Evolutionary conservation across 2,888 invertebrate species (phyloP), one percentile per base, ranked within the genome.

Genomic region (Brenthis ino): DNA sequence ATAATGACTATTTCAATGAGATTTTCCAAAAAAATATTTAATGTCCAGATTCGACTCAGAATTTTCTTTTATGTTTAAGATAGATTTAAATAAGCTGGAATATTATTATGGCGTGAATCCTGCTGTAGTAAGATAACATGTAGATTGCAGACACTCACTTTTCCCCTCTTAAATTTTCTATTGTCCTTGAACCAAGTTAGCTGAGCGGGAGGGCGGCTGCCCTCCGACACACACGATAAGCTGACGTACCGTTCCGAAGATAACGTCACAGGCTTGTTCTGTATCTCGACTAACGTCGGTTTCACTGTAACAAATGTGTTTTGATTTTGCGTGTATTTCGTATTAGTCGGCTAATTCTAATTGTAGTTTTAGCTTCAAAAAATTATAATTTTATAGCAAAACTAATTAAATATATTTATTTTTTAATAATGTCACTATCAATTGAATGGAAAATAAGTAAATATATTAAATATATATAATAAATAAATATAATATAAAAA

Each of bases 131-230:
- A 55, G 33, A 57, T 71, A 68, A 82, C 92, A 93, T 20, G 58
- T 3, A 37, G 57, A 67, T 93, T 20, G 55, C 3, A 50, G 54
- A 67, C 43, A 70, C 69, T 68, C 89, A 97, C 97, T 95, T 95
- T 95, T 83, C 96, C 96, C 78, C 95, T 94, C 76, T 95, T 95
- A 86, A 97, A 96, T 80, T 95, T 95, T 76, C 95, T 93, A 87
- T 96, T 96, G 83, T 96, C 97, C 83, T 97, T 96, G 82, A 95
- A 95, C 98, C 98, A 98, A 68, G 95, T 95, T 81, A 98, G 95
- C 77, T 95, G 95, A 48, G 98, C 97, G 75, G 96, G 95, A 37
- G 98, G 98, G 80, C 98, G 95, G 68, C 98, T 98, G 57, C 98
- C 98, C 77, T 95, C 94, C 61, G 97, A 96, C 82, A 96, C 95